phyloP scores from a whole-genome alignment of 1,140 invertebrate species.

The Battus philenor region DNA sequence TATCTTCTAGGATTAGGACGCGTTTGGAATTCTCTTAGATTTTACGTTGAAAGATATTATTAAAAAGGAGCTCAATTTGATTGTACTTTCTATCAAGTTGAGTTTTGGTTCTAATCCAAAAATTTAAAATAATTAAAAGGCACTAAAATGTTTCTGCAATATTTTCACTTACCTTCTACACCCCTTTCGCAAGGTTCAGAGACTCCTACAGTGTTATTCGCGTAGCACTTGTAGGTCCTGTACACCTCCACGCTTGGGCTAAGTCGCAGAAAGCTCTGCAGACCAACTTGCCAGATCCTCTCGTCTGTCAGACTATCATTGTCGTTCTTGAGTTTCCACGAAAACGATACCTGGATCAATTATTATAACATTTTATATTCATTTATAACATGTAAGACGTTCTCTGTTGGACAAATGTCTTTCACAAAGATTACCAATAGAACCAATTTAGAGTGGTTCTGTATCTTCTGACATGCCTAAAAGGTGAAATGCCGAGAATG shows the following conservation, averaged over 20 bases:
- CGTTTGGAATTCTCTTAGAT: no score
- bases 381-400: not conserved
- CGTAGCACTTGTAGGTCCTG: slow-evolving; percentile 88
- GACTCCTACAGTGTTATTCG: slow-evolving; percentile 89
- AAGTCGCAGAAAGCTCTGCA: slow-evolving; percentile 81
- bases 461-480: no score
- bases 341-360: slow-evolving; percentile 79
- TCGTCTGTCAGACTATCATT: slow-evolving; percentile 84
- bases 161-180: slow-evolving; percentile 87
- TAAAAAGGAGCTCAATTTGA: no score
- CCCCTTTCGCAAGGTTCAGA: slow-evolving; percentile 85
- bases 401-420: not conserved
- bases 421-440: no score
- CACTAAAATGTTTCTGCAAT: no score
- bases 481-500: no score
- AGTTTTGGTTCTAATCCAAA: no score
- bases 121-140: no score
- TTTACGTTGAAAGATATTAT: no score
- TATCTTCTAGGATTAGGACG: no score
- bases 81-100: no score
- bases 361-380: not conserved
- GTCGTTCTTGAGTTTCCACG: slow-evolving; percentile 88
- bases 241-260: slow-evolving; percentile 80
- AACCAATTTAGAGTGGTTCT: no score
- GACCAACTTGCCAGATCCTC: slow-evolving; percentile 71